Evolutionary conservation across 1,140 invertebrate species (phyloP).

Genomic region (Tetramorium alpestre): DNA sequence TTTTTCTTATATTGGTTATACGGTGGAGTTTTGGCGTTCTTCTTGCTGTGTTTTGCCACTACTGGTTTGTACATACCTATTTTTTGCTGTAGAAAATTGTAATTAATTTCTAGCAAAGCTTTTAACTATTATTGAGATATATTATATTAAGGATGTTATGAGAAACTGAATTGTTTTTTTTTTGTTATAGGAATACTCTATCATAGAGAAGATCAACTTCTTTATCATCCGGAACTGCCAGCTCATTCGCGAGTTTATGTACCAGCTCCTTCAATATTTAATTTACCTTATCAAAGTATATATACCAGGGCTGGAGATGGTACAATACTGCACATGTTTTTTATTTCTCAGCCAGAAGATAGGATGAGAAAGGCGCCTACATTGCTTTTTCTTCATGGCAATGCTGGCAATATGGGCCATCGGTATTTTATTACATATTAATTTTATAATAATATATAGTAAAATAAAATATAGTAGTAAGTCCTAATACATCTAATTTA

Average conservation of each 20-base stretch:
- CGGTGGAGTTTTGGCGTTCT: conserved; percentile 90
- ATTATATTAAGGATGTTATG: not conserved
- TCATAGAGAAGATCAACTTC: conserved; percentile 93
- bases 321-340: conserved; percentile 93
- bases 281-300: conserved; percentile 94
- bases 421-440: conserved; percentile 86
- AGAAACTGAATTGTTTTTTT: not conserved
- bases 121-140: not conserved
- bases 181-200: conserved; percentile 91
- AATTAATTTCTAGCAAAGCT: not conserved
- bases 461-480: not conserved
- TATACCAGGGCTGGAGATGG: conserved; percentile 92
- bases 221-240: conserved; percentile 96
- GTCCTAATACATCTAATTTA: not conserved
- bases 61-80: conserved; percentile 86
- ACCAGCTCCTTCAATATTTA: conserved; percentile 92
- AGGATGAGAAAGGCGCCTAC: conserved; percentile 90
- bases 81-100: not conserved
- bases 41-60: conserved; percentile 89
- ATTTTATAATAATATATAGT: not conserved
- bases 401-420: conserved; percentile 98
- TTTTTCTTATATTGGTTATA: conserved; percentile 93
- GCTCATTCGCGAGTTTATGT: conserved; percentile 94
- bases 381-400: conserved; percentile 96
- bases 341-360: conserved; percentile 92